Conservation (phyloP, 2,888 invertebrate genomes). For the Nemurella pictetii region DNA sequence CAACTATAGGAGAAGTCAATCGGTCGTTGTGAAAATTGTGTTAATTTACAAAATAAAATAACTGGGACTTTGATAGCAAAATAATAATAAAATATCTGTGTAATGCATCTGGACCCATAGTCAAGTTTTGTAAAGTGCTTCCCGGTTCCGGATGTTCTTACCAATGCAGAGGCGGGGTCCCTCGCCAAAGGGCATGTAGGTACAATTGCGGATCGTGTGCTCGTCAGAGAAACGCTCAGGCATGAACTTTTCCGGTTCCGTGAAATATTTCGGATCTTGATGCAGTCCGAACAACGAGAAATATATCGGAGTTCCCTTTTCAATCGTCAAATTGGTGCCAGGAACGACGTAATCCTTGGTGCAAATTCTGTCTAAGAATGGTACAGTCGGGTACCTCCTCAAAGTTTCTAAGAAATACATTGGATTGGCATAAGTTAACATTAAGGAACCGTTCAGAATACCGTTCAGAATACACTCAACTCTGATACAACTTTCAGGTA, state of each 20-base stretch:
- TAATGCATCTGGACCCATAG: too few species aligned
- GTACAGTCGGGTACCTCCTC: slow-evolving; percentile 22
- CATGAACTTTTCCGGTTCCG: slow-evolving; percentile 44
- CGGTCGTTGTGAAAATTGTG: too few species aligned
- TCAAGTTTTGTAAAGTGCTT: too few species aligned
- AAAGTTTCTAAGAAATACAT: slow-evolving; percentile 28
- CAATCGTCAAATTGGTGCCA: slow-evolving; percentile 42
- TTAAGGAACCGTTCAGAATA: too few species aligned
- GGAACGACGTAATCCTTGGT: slow-evolving; percentile 42
- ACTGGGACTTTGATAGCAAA: too few species aligned
- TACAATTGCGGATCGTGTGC: background rate
- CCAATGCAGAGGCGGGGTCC: slow-evolving; percentile 31
- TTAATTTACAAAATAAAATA: too few species aligned
- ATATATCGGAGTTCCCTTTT: slow-evolving; percentile 43
- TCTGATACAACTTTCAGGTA: too few species aligned
- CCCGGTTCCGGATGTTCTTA: too few species aligned
- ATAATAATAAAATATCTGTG: too few species aligned
- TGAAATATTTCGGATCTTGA: slow-evolving; percentile 37
- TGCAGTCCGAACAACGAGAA: slow-evolving; percentile 30
- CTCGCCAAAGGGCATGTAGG: slow-evolving; percentile 31
- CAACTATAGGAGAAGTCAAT: too few species aligned
- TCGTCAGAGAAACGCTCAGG: slow-evolving; percentile 41
- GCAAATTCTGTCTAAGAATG: slow-evolving; percentile 24
- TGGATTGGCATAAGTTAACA: background rate
- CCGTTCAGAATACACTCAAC: too few species aligned